Base-by-base conservation (phyloP, 1,140 invertebrate species). In the Papilio glaucus region DNA sequence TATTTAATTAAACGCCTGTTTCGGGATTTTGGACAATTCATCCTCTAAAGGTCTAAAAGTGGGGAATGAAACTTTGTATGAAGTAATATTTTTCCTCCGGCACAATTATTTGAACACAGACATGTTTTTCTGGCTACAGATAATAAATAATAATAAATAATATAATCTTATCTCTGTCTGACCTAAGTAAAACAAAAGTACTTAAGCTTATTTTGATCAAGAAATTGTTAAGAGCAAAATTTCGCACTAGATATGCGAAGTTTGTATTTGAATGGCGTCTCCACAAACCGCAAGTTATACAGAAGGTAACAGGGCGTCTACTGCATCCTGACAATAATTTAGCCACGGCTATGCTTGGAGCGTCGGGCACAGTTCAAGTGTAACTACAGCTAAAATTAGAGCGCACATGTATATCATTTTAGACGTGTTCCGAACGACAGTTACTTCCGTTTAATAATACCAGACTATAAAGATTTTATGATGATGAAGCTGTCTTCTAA, bases 331-430 rank as follows among this genome's bases (percentile, higher is more conserved):
- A 45, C 67, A 42, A 49, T 49, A 69, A 69, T 53, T 69, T 69
- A 49, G 67, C 67, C 42, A 73, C 70, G 69, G 21, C 39, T 65
- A 71, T 41, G 72, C 72, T 71, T 72, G 75, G 72, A 65, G 72
- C 75, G 71, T 79, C 79, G 70, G 76, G 73, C 74, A 75, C 78
- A 74, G 76, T 69, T 77, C 80, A 77, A 72, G 73, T 82, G 76
- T 77, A 61, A 71, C 72, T 67, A 69, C 41, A 45, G 63, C 39
- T 67, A 42, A 15, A 67, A 67, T 67, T 67, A 67, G 7, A 42
- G 0, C 61, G 29, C 18, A 10, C 37, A 42, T 8, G 63, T 67
- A 39, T 67, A 42, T 67, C 12, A 33, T 15, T 15, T 63, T 63
- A 29, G 8, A 37, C 18, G 33, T 65, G 18, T 57, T 26, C n/a